These are phyloP conservation scores for Drosophila melanocephala DNA, from an alignment of 2,888 invertebrate genomes.

Conservation along the genomic window DNA sequence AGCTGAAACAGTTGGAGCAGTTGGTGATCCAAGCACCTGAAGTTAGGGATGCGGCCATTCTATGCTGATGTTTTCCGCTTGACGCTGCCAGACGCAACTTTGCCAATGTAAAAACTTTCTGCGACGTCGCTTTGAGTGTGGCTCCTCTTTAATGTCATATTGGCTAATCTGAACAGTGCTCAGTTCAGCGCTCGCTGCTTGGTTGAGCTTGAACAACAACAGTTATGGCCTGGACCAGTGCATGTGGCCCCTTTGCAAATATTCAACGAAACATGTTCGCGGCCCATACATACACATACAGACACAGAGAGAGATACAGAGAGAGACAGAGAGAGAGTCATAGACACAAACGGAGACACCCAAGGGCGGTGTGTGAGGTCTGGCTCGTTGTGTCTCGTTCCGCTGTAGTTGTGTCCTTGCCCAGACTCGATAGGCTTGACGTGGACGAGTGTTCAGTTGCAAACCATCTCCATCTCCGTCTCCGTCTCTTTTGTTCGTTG, in stretches of 20 bases:
- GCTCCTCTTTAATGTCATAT: slow-evolving; percentile 46
- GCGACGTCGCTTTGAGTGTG: slow-evolving; percentile 20
- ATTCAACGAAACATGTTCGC: slow-evolving; percentile 60
- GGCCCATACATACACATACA: background rate
- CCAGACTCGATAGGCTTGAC: slow-evolving; percentile 65
- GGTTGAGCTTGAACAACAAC: background rate
- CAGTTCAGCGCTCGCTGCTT: background rate
- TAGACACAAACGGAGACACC: background rate
- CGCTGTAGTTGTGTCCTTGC: slow-evolving; percentile 29
- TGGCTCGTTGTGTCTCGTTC: slow-evolving; percentile 50
- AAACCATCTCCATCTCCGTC: background rate
- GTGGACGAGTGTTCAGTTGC: slow-evolving; percentile 26
- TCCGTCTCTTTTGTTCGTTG: background rate
- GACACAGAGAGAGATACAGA: background rate
- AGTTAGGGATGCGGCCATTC: slow-evolving; percentile 15
- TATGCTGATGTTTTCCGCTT: slow-evolving; percentile 60
- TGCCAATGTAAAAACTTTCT: slow-evolving; percentile 54
- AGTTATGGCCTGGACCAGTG: background rate
- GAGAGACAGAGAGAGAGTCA: background rate
- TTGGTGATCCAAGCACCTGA: slow-evolving; percentile 7
- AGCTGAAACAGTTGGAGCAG: slow-evolving; percentile 19
- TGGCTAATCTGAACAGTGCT: slow-evolving; percentile 45
- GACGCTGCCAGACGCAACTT: slow-evolving; percentile 48
- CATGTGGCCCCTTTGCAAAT: slow-evolving; percentile 16
- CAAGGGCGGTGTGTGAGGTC: slow-evolving; percentile 21